phyloP scores from a whole-genome alignment of 2,888 invertebrate genomes.

The Phania funesta region DNA sequence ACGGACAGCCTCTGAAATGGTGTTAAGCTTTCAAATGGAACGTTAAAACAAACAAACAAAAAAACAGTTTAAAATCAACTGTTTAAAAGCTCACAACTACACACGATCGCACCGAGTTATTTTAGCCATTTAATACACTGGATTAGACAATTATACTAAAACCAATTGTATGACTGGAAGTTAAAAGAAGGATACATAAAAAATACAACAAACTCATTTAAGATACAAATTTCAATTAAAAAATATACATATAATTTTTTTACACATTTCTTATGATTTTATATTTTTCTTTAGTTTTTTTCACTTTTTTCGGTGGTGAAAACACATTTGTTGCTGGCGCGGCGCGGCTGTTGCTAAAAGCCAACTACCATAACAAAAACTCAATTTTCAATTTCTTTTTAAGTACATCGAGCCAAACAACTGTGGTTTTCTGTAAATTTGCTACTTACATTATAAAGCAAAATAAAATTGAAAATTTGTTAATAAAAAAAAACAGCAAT shows the following conservation, averaged over 20 bases:
- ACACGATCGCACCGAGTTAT: background rate
- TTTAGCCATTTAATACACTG: conserved; percentile 35
- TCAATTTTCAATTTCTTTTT: conserved; percentile 69
- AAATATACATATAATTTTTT: conserved; percentile 38
- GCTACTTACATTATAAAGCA: conserved; percentile 35
- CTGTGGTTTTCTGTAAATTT: conserved; percentile 45
- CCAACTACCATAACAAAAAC: conserved; percentile 62
- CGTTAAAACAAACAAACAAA: background rate
- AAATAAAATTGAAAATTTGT: conserved; percentile 55
- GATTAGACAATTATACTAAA: conserved; percentile 23
- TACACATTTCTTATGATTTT: background rate
- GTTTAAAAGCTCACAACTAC: background rate
- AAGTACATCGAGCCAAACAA: conserved; percentile 59
- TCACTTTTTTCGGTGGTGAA: conserved; percentile 40
- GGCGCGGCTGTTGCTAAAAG: conserved; percentile 47
- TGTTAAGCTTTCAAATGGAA: background rate
- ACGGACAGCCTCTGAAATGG: background rate
- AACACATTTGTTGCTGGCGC: conserved; percentile 56
- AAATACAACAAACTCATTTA: conserved; percentile 48
- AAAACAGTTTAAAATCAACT: conserved; percentile 26
- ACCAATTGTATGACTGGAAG: conserved; percentile 12
- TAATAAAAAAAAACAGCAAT: conserved; percentile 24
- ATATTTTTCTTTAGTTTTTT: conserved; percentile 6
- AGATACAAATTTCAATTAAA: conserved; percentile 67
- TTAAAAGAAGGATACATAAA: background rate